phyloP scores from a whole-genome alignment of 2,113 vertebrate genomes.

The Cariama cristata region DNA sequence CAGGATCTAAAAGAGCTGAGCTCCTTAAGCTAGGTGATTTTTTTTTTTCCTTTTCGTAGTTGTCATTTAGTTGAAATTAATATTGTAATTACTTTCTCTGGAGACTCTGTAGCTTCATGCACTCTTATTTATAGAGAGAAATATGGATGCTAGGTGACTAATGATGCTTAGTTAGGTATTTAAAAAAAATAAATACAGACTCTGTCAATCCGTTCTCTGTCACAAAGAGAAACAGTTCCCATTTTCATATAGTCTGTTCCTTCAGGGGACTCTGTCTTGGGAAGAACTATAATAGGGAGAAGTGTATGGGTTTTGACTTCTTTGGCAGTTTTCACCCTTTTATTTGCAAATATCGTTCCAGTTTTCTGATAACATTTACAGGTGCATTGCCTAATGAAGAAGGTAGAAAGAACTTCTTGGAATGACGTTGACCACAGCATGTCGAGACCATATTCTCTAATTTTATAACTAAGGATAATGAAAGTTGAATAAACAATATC shows the following conservation, averaged over 20 bases:
- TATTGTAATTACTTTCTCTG: slow-evolving; percentile 40
- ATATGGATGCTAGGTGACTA: slow-evolving; percentile 30
- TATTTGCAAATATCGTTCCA: not conserved
- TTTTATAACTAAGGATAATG: not conserved
- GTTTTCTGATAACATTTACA: not conserved
- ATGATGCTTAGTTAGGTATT: slow-evolving; percentile 49
- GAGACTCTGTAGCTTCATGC: not conserved
- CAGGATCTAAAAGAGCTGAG: not conserved
- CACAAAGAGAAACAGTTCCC: slow-evolving; percentile 40
- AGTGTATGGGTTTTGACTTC: slow-evolving; percentile 44
- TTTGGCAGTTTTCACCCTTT: slow-evolving; percentile 43
- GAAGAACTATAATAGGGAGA: slow-evolving; percentile 41
- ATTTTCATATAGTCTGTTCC: slow-evolving; percentile 39
- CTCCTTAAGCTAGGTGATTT: not conserved
- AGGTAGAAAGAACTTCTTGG: not conserved
- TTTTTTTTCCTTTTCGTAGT: not conserved
- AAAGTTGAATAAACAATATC: not conserved
- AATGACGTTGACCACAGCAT: not conserved
- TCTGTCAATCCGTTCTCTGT: slow-evolving; percentile 43
- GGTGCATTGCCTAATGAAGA: not conserved
- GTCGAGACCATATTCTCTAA: not conserved
- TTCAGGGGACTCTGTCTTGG: slow-evolving; percentile 51
- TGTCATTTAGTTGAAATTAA: slow-evolving; percentile 50
- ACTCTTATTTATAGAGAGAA: not conserved
- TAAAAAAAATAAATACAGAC: slow-evolving; percentile 58